Evolutionary conservation across 2,113 vertebrate species (phyloP), one percentile per base, ranked within the genome.

Genomic region (Tympanuchus pallidicinctus): DNA sequence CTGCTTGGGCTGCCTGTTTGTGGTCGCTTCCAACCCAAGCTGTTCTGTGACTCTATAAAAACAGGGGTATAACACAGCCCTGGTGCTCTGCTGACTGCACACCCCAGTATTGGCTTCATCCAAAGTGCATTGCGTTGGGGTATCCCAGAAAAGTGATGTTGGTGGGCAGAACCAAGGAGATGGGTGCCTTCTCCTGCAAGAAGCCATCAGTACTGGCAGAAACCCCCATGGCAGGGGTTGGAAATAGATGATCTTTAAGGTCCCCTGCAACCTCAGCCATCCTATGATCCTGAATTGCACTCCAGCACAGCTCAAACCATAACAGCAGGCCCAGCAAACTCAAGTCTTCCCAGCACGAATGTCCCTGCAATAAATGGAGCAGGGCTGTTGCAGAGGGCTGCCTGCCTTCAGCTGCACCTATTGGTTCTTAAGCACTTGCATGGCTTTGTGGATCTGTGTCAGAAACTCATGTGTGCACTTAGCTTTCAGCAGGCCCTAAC

Each of bases 401-500:
- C 47, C 47, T 11, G 20, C 47, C 47, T 47, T 19, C 45, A 47
- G 45, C 19, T 10, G 45, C 45, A 47, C 13, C 11, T 1, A 1
- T 4, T 15, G 4, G 63, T 2, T 28, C 8, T 15, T 5, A 27
- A 38, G n/a, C 32, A 21, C 5, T 1, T 3, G 0, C 8, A 0
- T 15, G 10, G 8, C 52, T n/a, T 2, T 6, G 11, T 27, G 4
- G 17, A 17, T 2, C 54, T 0, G 16, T 1, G 18, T 7, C 11
- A 28, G 75, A 17, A 74, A 65, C 56, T 16, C 0, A 3, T 8
- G 65, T 9, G 5, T 0, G 0, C 13, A 0, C 25, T 34, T 13
- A 42, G 10, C 79, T 30, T 32, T 12, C 52, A 36, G 36, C 67
- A 28, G 63, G 30, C n/a, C 76, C 76, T 22, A 10, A 6, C 19